These are phyloP conservation scores for Yponomeuta plumbellus DNA, from an alignment of 2,888 invertebrate species.

Conservation along the genomic window DNA sequence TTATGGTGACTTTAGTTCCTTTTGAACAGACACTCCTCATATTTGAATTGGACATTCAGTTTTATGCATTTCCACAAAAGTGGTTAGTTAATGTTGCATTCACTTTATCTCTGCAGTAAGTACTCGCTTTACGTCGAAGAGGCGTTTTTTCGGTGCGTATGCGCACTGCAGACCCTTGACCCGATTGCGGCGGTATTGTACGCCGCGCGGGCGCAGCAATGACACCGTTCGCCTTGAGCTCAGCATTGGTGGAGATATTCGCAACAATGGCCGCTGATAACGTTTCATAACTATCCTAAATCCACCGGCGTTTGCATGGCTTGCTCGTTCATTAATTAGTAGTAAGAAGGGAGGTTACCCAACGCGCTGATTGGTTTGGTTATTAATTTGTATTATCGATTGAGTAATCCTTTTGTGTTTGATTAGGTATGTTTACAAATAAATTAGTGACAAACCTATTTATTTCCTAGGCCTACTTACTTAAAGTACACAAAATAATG, in stretches of 20 bases:
- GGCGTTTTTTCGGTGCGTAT: constrained; percentile 15
- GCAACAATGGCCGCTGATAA: constrained; percentile 77
- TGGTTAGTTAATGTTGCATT: neutral
- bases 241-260: constrained; percentile 74
- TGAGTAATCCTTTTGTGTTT: constrained; percentile 48
- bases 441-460: neutral
- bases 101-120: neutral
- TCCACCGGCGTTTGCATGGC: constrained; percentile 56
- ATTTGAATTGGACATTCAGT: neutral
- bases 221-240: constrained; percentile 75
- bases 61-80: neutral
- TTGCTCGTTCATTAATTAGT: constrained; percentile 55
- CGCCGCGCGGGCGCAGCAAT: constrained; percentile 53
- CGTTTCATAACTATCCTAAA: constrained; percentile 74
- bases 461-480: neutral
- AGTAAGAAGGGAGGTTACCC: neutral
- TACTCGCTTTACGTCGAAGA: neutral
- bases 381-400: constrained; percentile 25
- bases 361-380: constrained; percentile 9
- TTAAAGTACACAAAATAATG: constrained; percentile 11
- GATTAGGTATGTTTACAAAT: neutral
- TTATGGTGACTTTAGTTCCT: no score
- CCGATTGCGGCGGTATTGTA: constrained; percentile 69
- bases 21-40: no score
- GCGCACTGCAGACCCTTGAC: constrained; percentile 63